phyloP scores from a whole-genome alignment of 2,113 vertebrate species.

The Eupsittula cactorum region DNA sequence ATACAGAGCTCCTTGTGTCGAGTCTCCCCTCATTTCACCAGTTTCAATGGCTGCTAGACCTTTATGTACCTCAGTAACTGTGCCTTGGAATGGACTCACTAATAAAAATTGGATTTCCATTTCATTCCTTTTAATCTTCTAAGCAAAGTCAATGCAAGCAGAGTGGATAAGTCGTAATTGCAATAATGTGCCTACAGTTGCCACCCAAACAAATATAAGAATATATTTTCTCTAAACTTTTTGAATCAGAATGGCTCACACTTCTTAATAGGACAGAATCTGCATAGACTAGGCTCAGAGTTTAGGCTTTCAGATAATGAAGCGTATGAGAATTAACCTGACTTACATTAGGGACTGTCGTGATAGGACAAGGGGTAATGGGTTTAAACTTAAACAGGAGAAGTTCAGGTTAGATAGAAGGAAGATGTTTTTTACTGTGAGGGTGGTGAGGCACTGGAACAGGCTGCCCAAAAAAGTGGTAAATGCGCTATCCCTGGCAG shows the following conservation, averaged over 20 bases:
- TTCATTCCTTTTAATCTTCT: slow-evolving; percentile 4
- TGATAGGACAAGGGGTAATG: not conserved
- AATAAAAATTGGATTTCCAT: slow-evolving; percentile 43
- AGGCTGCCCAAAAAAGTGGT: not conserved
- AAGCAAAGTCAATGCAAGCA: not conserved
- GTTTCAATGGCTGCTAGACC: not conserved
- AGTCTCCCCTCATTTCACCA: not conserved
- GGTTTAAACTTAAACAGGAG: too few species aligned
- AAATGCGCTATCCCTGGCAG: not conserved
- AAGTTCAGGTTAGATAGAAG: not conserved
- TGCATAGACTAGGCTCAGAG: not conserved
- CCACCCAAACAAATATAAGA: slow-evolving; percentile 28
- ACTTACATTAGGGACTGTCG: not conserved
- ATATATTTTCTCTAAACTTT: slow-evolving; percentile 32
- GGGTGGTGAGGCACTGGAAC: not conserved
- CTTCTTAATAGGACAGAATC: slow-evolving; percentile 21
- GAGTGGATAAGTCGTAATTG: not conserved
- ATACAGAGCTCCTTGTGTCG: not conserved
- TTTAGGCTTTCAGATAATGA: not conserved
- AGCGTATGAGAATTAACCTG: not conserved
- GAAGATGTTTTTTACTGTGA: not conserved
- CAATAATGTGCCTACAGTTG: slow-evolving; percentile 14
- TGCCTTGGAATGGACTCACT: not conserved
- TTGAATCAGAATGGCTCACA: not conserved
- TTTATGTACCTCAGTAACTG: not conserved